A percentile compares a stretch with the other conserved stretches of the same genome.
These are phyloP conservation scores for Plutomurus gul DNA, from an alignment of 1,140 invertebrate species.

Conservation along the genomic window DNA sequence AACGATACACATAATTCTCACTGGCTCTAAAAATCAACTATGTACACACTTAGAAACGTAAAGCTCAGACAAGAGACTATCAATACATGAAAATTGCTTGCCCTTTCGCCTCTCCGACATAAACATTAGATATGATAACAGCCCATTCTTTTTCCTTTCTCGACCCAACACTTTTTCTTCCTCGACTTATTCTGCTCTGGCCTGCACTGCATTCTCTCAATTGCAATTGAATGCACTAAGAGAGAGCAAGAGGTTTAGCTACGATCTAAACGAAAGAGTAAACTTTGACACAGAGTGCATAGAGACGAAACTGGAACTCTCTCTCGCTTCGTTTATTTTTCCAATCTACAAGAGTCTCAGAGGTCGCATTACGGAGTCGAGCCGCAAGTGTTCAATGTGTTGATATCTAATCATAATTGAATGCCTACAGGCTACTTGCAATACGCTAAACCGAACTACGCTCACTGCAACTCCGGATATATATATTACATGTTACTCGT, in stretches of 20 bases:
- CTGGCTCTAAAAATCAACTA: slow-evolving; percentile 27
- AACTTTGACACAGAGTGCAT: background rate
- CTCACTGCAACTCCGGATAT: background rate
- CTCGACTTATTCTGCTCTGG: background rate
- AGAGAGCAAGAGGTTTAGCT: too few species aligned
- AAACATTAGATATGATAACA: slow-evolving; percentile 44
- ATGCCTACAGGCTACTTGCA: background rate
- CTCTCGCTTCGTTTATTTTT: background rate
- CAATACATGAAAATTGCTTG: slow-evolving; percentile 36
- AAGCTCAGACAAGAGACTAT: slow-evolving; percentile 23
- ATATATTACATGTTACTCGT: too few species aligned
- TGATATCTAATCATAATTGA: slow-evolving; percentile 32
- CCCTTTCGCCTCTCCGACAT: slow-evolving; percentile 36
- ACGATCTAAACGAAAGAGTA: background rate
- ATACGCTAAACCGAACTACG: background rate
- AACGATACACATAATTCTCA: slow-evolving; percentile 41
- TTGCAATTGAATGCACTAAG: background rate
- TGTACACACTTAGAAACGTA: slow-evolving; percentile 7
- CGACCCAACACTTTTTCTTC: background rate
- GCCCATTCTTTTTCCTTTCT: slow-evolving; percentile 14
- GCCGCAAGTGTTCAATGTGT: slow-evolving; percentile 22
- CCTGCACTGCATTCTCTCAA: too few species aligned
- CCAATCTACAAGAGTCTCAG: background rate
- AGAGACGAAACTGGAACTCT: background rate
- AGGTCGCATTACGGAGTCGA: background rate